phyloP scores from a whole-genome alignment of 2,888 invertebrate species.

The Agrotis ipsilon region DNA sequence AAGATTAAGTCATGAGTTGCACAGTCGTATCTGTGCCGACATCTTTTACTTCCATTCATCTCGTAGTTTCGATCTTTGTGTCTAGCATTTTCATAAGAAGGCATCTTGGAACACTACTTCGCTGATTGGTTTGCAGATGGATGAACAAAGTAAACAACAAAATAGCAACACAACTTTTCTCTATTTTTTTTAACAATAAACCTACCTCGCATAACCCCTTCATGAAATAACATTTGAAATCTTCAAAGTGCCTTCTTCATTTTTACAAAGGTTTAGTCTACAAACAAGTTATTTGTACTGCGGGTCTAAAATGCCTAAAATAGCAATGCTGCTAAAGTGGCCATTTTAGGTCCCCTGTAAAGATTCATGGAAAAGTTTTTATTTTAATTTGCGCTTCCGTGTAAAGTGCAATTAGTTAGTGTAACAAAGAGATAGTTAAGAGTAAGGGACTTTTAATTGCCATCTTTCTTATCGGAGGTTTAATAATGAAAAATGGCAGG shows the following conservation, averaged over 20 bases:
- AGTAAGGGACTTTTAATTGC: not conserved
- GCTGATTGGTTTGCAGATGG: slow-evolving; percentile 25
- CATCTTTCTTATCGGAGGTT: not conserved
- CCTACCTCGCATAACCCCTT: not conserved
- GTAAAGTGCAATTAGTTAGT: slow-evolving; percentile 17
- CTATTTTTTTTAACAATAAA: slow-evolving; percentile 3
- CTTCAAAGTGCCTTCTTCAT: slow-evolving; percentile 47
- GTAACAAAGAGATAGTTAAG: not conserved
- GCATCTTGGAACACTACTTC: slow-evolving; percentile 45
- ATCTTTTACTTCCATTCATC: not conserved
- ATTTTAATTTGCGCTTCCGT: slow-evolving; percentile 5
- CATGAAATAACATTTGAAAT: slow-evolving; percentile 2
- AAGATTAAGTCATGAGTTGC: no score
- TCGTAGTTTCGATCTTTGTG: slow-evolving; percentile 50
- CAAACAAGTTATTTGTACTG: not conserved
- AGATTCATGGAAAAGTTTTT: slow-evolving; percentile 3
- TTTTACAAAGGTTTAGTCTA: slow-evolving; percentile 8
- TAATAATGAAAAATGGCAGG: not conserved
- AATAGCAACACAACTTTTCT: not conserved
- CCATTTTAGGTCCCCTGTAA: not conserved
- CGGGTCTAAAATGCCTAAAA: no score
- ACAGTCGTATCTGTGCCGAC: not conserved
- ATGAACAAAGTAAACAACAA: slow-evolving; percentile 24
- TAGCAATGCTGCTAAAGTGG: no score
- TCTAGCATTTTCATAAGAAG: slow-evolving; percentile 43